Evolutionary conservation across 53 echinoderm and acorn worm genomes (phyloP).

Genomic region (Pentamera pediparva): DNA sequence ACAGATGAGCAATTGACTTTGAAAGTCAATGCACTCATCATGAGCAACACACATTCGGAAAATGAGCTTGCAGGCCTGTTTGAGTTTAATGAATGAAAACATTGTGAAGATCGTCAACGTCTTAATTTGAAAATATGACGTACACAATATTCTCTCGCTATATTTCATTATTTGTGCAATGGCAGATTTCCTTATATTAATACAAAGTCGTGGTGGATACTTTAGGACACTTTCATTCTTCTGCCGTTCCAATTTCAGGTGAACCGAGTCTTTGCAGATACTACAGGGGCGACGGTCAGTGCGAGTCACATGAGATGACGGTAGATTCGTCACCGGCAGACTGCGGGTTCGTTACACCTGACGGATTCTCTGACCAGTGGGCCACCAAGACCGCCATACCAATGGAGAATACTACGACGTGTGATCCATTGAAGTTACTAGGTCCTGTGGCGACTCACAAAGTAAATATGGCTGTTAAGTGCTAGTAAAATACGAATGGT

Average conservation of each 20-base stretch:
- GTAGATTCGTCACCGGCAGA: conserved; percentile 41
- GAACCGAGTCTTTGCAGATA: conserved; percentile 71
- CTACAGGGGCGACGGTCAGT: conserved; percentile 46
- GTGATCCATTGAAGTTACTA: conserved; percentile 53
- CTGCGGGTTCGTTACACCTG: conserved; percentile 69
- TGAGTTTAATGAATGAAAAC: too few species aligned
- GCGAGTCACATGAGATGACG: conserved; percentile 59
- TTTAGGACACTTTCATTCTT: neutral
- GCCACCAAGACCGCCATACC: conserved; percentile 44
- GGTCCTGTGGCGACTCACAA: conserved; percentile 44
- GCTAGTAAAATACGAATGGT: too few species aligned
- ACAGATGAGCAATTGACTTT: too few species aligned
- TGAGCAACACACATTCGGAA: too few species aligned
- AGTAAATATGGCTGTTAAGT: conserved; percentile 30
- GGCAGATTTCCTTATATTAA: too few species aligned
- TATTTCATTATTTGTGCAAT: too few species aligned
- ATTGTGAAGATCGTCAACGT: too few species aligned
- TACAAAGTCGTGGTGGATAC: too few species aligned
- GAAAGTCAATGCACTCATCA: too few species aligned
- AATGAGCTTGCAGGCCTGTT: too few species aligned
- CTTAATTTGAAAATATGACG: too few species aligned
- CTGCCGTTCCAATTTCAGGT: conserved; percentile 29
- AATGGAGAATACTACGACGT: conserved; percentile 13
- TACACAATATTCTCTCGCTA: too few species aligned
- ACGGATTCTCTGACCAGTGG: conserved; percentile 78